Conservation (phyloP, 2,888 invertebrate genomes). For the Drosophila histrio region DNA sequence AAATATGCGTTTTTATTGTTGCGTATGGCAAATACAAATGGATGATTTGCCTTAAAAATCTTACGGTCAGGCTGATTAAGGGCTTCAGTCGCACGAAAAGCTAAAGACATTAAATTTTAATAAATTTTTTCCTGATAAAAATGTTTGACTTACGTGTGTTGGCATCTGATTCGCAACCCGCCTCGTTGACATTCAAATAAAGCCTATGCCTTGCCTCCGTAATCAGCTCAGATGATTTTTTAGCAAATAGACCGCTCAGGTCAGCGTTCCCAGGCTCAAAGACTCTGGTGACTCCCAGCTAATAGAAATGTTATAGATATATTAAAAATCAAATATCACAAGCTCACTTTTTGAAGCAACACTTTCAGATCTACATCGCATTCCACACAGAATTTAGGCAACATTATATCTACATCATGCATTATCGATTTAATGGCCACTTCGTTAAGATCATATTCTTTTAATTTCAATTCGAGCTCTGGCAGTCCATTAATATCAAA, state of each 20-base stretch:
- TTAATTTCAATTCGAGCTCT: constrained; percentile 87
- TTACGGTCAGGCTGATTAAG: constrained; percentile 48
- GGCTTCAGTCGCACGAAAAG: background rate
- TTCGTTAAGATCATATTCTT: constrained; percentile 85
- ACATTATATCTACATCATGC: constrained; percentile 86
- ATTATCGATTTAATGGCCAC: constrained; percentile 84
- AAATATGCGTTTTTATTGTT: constrained; percentile 56
- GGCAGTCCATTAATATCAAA: constrained; percentile 87
- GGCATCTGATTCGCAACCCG: constrained; percentile 41
- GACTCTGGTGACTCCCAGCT: constrained; percentile 80
- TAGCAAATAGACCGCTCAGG: constrained; percentile 87
- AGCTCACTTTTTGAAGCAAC: constrained; percentile 87
- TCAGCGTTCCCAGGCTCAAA: constrained; percentile 84
- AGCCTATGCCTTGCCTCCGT: constrained; percentile 92
- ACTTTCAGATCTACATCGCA: constrained; percentile 87
- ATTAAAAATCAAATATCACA: no score
- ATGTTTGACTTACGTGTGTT: constrained; percentile 22
- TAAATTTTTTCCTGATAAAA: background rate
- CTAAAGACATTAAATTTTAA: background rate
- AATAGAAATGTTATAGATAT: background rate
- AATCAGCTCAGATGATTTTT: constrained; percentile 85
- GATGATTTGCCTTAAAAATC: constrained; percentile 67
- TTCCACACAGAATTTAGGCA: constrained; percentile 93
- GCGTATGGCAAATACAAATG: constrained; percentile 75
- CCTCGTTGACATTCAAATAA: constrained; percentile 88